Evolutionary conservation across 2,797 vertebrate genomes (phyloP).

Genomic region (Sebastes oblongus): DNA sequence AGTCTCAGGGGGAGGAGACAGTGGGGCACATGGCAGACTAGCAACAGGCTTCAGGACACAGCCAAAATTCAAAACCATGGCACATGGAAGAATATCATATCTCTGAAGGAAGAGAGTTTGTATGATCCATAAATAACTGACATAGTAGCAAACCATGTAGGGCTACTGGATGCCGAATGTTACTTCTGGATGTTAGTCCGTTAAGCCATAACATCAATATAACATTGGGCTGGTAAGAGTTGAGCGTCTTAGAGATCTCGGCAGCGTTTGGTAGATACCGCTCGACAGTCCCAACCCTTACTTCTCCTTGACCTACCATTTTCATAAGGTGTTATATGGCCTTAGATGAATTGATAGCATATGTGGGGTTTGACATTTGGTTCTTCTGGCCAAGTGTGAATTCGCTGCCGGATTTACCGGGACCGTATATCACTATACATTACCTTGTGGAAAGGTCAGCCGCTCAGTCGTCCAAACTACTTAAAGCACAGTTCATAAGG

Average conservation of each 20-base stretch:
- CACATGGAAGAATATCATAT: not conserved
- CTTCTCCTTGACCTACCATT: not conserved
- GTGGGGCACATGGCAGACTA: not conserved
- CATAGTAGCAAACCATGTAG: not conserved
- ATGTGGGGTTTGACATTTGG: too few species aligned
- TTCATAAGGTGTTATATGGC: not conserved
- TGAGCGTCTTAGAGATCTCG: not conserved
- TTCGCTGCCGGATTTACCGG: not conserved
- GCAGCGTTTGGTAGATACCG: not conserved
- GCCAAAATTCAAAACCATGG: not conserved
- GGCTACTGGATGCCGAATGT: too few species aligned
- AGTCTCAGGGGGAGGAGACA: not conserved
- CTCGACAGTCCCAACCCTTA: not conserved
- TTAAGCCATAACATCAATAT: not conserved
- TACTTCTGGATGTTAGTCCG: not conserved
- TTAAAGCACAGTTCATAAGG: not conserved
- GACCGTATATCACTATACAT: constrained; percentile 7
- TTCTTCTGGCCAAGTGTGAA: too few species aligned
- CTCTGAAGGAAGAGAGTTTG: not conserved
- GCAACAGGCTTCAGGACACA: not conserved
- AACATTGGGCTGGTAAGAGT: not conserved
- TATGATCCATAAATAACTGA: not conserved
- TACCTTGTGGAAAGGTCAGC: constrained; percentile 25
- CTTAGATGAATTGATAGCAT: too few species aligned
- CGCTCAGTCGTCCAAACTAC: not conserved